Base-by-base conservation (phyloP, 2,113 vertebrate genomes). In the Gymnogyps californianus region DNA sequence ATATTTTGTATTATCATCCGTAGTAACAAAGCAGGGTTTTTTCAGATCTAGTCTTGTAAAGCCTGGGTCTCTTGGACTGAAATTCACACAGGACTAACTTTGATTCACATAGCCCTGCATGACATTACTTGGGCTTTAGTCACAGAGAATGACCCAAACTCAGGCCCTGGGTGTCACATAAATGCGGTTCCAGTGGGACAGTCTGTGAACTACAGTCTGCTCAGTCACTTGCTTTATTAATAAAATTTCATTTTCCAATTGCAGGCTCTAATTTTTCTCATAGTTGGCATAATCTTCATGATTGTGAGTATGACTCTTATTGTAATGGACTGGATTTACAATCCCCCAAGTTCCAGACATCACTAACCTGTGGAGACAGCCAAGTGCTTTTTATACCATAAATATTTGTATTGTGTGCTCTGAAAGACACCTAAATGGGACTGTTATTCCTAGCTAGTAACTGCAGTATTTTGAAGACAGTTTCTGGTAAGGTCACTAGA, bases 281-380 rank as follows among this genome's bases (percentile, higher is more conserved):
- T 99, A 74, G 93, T 98, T 89, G 99, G 99, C 62, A 79, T 99
- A 64, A 95, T 99, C 97, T 99, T 99, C 96, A 99, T 99, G 99
- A 96, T 99, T 57, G 99, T 98, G 97, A 99, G 99, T 97, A 98
- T 99, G 98, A 97, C 98, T 9, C 99, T 99, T 95, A 99, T 99
- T 95, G 97, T 98, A 85, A 96, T 98, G 40, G 99, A 99, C 98
- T 99, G 99, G 99, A 98, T 99, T 97, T 99, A 99, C 97, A 99
- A 99, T 94, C 97, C 99, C 17, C 83, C 98, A 1, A 97, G 98
- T 92, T 98, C 98, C 38, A 97, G 97, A 67, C 98, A 97, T 18
- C 98, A 98, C 92, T 99, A 98, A 98, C 74, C 80, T 62, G 54
- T 46, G 76, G 75, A 95, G 94, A 82, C 46, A 40, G 78, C 67